Evolutionary conservation across 2,888 invertebrate genomes (phyloP).

Genomic region (Aleiodes testaceus): DNA sequence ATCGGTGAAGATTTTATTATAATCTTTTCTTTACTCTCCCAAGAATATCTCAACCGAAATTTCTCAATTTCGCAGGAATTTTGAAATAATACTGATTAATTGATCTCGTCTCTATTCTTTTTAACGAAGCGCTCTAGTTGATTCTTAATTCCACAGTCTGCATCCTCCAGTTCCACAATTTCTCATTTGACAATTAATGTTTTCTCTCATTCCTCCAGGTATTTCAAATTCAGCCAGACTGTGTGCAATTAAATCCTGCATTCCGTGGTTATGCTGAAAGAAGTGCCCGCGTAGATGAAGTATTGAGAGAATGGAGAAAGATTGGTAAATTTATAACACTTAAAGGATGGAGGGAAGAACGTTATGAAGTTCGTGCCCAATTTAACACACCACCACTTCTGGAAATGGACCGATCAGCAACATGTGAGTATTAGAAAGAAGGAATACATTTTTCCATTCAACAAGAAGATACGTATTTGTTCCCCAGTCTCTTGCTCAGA

Average conservation of each 20-base stretch:
- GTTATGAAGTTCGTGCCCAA: constrained; percentile 91
- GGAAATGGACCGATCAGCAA: constrained; percentile 93
- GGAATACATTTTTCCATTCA: not conserved
- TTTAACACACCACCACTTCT: constrained; percentile 78
- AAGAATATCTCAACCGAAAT: not conserved
- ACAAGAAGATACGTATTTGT: no score
- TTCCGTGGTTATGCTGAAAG: constrained; percentile 90
- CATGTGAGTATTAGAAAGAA: constrained; percentile 76
- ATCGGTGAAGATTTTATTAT: not conserved
- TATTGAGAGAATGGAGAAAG: constrained; percentile 83
- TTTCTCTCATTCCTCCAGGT: constrained; percentile 73
- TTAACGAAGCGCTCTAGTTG: no score
- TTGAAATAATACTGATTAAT: not conserved
- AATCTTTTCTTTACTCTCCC: constrained; percentile 42
- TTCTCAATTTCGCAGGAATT: constrained; percentile 34
- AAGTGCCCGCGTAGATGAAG: constrained; percentile 84
- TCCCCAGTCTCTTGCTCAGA: no score
- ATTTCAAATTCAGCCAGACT: constrained; percentile 81
- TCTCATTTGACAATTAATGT: constrained; percentile 11
- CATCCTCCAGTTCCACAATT: not conserved
- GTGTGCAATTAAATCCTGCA: constrained; percentile 89
- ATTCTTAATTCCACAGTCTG: no score
- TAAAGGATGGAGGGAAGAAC: constrained; percentile 96
- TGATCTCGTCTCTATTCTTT: no score
- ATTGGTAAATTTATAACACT: constrained; percentile 86